A percentile compares a stretch with the other conserved stretches of the same genome.
Evolutionary conservation across 2,113 vertebrate species (phyloP).

Genomic region (Pan paniscus): DNA sequence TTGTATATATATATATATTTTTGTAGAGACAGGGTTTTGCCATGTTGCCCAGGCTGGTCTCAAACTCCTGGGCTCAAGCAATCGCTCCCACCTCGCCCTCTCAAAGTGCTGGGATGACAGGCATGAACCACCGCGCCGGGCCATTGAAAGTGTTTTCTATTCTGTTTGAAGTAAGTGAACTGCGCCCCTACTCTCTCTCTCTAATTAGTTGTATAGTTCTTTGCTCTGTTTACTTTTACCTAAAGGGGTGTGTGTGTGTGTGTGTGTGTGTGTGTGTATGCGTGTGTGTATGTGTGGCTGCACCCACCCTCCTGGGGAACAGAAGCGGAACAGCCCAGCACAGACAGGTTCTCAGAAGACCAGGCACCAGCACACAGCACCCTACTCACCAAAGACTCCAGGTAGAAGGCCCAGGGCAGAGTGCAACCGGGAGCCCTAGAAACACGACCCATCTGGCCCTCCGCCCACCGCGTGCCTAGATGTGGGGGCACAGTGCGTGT

Average conservation of each 20-base stretch:
- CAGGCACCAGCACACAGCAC: neutral
- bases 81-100: too few species aligned
- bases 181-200: neutral
- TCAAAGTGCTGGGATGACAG: too few species aligned
- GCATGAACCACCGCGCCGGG: too few species aligned
- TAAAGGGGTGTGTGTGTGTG: too few species aligned
- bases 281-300: neutral
- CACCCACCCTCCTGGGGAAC: too few species aligned
- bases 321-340: rapidly evolving
- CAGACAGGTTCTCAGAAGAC: neutral
- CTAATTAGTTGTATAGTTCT: neutral
- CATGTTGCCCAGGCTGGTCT: too few species aligned
- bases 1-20: too few species aligned
- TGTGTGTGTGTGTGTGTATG: neutral
- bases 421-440: rapidly evolving
- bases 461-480: rapidly evolving
- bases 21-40: too few species aligned
- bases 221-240: neutral
- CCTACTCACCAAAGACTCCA: neutral
- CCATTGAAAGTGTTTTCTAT: neutral
- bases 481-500: rapidly evolving
- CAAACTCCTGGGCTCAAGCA: too few species aligned
- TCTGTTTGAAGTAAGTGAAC: neutral
- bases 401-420: rapidly evolving
- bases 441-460: rapidly evolving